Base-by-base conservation (phyloP, 2,113 vertebrate species). In the Anguilla japonica region DNA sequence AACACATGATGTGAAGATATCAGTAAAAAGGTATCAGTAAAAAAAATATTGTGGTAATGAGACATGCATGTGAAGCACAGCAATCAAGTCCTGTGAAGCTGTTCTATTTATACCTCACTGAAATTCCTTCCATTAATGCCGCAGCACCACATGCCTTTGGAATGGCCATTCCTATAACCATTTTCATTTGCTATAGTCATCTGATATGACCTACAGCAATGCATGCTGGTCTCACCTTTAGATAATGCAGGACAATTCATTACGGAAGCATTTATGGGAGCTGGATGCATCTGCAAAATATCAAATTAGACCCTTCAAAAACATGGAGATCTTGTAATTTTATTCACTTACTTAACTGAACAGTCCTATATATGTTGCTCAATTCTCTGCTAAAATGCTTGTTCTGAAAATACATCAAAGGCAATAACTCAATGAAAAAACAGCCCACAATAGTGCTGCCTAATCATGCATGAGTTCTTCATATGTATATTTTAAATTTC, bases 281-380 rank as follows among this genome's bases (percentile, higher is more conserved):
- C 3, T 46, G 57, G 82, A 26, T 82, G 26, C 18, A 82, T 50
- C 13, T 41, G 20, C 56, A 57, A 29, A 57, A 14, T 41, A 41
- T 39, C 60, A 71, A 78, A 82, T 80, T 39, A 83, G 0, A 2
- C 34, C 53, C 0, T 34, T 50, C 8, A 63, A 88, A 50, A 67
- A 87, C 84, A 82, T 81, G 84, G 26, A 71, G 85, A 81, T 90
- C 91, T 60, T 87, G 84, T 91, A n/a, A 89, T 91, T 94, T 95
- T 95, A 96, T 95, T 95, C 92, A 89, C 89, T 91, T 86, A 91
- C 88, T 88, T 56, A 13, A 87, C 16, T 84, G 41, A 88, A 57
- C 81, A 53, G 79, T 39, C 80, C 60, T 29, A 84, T 81, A 80
- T 82, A 84, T 84, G 56, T 84, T 43, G 39, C 71, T 86, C 57